Conservation (phyloP, 2,888 invertebrate species). For the Nephrocerus scutellatus region DNA sequence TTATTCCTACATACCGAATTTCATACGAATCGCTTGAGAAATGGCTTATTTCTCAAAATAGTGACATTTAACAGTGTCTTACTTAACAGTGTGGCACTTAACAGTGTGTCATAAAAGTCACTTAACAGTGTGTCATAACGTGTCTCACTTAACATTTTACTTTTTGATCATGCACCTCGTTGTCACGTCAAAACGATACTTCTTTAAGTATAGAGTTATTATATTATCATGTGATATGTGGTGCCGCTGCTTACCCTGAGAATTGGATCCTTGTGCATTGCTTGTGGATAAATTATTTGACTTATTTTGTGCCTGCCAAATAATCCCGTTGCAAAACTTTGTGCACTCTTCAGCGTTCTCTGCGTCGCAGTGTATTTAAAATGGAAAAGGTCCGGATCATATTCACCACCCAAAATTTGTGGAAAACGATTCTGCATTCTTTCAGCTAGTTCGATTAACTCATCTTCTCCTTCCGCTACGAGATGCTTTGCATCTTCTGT, state of each 20-base stretch:
- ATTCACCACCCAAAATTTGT: slow-evolving; percentile 54
- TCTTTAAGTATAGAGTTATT: slow-evolving; percentile 20
- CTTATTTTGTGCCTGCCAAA: slow-evolving; percentile 60
- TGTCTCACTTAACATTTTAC: background rate
- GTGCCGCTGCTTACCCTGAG: slow-evolving; percentile 55
- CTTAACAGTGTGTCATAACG: background rate
- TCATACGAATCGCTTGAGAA: too few relatives aligned
- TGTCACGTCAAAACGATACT: too few relatives aligned
- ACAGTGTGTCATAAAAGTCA: too few relatives aligned
- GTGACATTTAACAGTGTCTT: too few relatives aligned
- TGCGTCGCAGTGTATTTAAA: slow-evolving; percentile 73
- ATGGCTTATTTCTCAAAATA: too few relatives aligned
- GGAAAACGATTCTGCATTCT: slow-evolving; percentile 69
- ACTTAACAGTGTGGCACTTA: too few relatives aligned
- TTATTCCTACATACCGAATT: too few relatives aligned
- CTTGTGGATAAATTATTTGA: slow-evolving; percentile 58
- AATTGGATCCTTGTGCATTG: slow-evolving; percentile 58
- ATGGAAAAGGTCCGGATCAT: slow-evolving; percentile 51
- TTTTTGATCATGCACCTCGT: too few relatives aligned
- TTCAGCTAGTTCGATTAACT: slow-evolving; percentile 65
- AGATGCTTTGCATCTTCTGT: slow-evolving; percentile 55
- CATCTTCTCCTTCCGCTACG: slow-evolving; percentile 67
- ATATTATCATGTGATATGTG: too few relatives aligned
- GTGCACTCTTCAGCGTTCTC: slow-evolving; percentile 67
- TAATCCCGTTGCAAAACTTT: slow-evolving; percentile 65